These are phyloP conservation scores for Bergia sp. DNA, from an alignment of 92 coral and sea anemone genomes.

Conservation along the genomic window DNA sequence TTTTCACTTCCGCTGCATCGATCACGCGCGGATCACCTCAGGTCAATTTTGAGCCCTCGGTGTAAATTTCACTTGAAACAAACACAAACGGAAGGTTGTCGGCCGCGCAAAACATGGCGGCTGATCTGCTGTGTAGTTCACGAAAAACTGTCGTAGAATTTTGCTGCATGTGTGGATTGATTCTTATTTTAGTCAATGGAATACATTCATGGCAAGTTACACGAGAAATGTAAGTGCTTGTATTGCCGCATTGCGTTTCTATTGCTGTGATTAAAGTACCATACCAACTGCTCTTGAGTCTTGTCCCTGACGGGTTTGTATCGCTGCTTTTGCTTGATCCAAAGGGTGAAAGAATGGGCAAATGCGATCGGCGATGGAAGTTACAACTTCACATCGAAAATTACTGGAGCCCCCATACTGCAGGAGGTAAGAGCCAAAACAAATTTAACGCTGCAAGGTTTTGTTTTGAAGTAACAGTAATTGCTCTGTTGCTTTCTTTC, in stretches of 20 bases:
- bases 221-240: conserved; percentile 34
- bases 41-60: conserved; percentile 49
- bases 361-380: conserved; percentile 40
- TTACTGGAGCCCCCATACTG: conserved; percentile 28
- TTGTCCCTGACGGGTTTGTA: conserved; percentile 7
- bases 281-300: conserved; percentile 16
- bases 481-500: conserved; percentile 51
- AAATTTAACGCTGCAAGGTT: conserved; percentile 27
- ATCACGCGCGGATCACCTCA: background rate
- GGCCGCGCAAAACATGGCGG: conserved; percentile 51
- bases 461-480: conserved; percentile 39
- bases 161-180: conserved; percentile 32
- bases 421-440: conserved; percentile 29
- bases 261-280: conserved; percentile 45
- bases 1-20: conserved; percentile 34
- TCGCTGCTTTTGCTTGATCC: conserved; percentile 8
- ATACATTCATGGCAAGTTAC: conserved; percentile 22
- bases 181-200: conserved; percentile 25
- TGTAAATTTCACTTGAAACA: conserved; percentile 13
- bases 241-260: conserved; percentile 3
- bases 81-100: conserved; percentile 13
- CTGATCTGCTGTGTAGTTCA: conserved; percentile 29
- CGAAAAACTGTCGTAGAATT: conserved; percentile 31
- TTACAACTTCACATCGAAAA: conserved; percentile 31
- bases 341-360: conserved; percentile 46